Base-by-base conservation (phyloP, 2,113 vertebrate species). In the Chlorodrepanis virens region DNA sequence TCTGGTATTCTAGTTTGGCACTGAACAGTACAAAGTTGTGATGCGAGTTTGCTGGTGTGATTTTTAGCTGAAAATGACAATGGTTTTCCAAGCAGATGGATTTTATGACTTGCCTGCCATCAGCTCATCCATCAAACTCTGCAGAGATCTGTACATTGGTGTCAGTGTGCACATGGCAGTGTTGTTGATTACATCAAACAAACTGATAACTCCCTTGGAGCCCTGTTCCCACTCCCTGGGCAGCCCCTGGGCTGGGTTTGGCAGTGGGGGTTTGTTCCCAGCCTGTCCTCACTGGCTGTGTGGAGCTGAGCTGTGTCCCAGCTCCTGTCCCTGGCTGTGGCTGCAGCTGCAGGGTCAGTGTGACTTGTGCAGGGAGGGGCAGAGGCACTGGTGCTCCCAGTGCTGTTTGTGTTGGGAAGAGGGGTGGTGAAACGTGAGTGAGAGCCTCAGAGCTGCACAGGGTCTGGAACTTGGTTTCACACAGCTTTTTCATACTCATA, bases 41-140 rank as follows among this genome's bases (percentile, higher is more conserved):
- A 60, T 93, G 24, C 0, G 10, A 76, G 61, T 81, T 92, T 45
- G 44, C 64, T 93, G 93, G 76, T 87, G 79, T 7, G 31, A 89
- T 89, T 94, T 97, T 92, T 89, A 93, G 88, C 90, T 89, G 88
- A 82, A 94, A 94, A 89, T 84, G 92, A 89, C 92, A 87, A 82
- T 87, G 83, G 37, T 67, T 95, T 94, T 76, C 83, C 72, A 90
- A 45, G 39, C 96, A 97, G 90, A 93, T 94, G 96, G 94, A 90
- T 96, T 94, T 74, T 84, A 19, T 94, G 91, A 77, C 83, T 64
- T 2, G 18, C 70, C 84, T 87, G 89, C 81, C 88, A 83, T 95
- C 94, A 94, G 87, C 89, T 95, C 89, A 94, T 96, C 93, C 74
- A 52, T 96, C 94, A 97, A 53, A 59, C 78, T 75, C 44, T 0